A percentile compares a stretch with the other conserved stretches of the same genome.
Conservation (phyloP, 35 echinoderm and acorn worm species). For the Apostichopus parvimensis region DNA sequence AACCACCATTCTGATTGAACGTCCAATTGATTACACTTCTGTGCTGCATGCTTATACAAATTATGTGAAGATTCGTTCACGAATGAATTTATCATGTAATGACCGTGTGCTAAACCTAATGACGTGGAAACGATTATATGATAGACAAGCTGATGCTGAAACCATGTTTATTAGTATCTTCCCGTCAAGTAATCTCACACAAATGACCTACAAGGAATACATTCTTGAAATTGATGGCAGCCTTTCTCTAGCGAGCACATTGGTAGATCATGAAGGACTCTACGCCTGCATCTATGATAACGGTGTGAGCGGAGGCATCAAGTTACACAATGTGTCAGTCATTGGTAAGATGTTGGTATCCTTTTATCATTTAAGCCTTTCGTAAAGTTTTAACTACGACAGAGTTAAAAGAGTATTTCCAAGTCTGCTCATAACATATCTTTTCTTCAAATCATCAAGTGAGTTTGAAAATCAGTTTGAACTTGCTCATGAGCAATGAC, state of each 20-base stretch:
- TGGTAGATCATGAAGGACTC: neutral
- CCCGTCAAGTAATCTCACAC: neutral
- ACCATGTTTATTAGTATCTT: neutral
- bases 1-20: neutral
- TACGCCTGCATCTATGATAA: neutral
- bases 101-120: neutral
- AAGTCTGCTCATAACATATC: neutral
- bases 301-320: neutral
- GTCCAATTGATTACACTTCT: neutral
- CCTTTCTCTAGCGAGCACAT: neutral
- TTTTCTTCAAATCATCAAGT: neutral
- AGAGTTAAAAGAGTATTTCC: neutral
- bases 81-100: neutral
- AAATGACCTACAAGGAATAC: neutral
- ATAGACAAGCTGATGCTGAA: neutral
- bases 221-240: neutral
- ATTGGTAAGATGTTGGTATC: neutral
- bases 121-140: neutral
- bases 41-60: neutral
- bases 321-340: neutral
- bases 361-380: neutral
- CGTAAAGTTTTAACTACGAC: neutral
- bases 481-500: neutral
- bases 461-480: neutral
- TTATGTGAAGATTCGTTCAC: neutral